phyloP scores from a whole-genome alignment of 2,113 vertebrate species.

The Pipa parva region DNA sequence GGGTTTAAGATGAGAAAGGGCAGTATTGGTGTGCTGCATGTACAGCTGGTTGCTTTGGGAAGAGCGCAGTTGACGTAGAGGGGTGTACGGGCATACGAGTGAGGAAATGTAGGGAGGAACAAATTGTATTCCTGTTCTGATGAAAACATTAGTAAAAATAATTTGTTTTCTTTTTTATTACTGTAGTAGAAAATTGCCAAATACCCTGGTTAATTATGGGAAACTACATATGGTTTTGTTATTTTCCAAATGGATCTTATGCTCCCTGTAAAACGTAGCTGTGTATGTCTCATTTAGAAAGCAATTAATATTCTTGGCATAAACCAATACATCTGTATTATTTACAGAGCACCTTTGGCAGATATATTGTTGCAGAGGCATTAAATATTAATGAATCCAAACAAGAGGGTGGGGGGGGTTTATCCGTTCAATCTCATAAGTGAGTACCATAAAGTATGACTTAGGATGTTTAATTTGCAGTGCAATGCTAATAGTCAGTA shows the following conservation, averaged over 20 bases:
- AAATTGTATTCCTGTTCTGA: too few species aligned
- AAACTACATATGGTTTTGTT: constrained; percentile 2
- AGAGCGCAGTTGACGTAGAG: too few species aligned
- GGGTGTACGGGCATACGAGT: too few species aligned
- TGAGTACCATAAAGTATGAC: constrained; percentile 14
- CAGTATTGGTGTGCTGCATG: too few species aligned
- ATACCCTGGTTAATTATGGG: background rate
- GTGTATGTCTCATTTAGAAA: constrained; percentile 1
- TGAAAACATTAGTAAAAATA: too few species aligned
- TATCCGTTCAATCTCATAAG: constrained; percentile 16
- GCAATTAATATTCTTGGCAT: constrained; percentile 39
- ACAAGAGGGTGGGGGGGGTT: too few species aligned
- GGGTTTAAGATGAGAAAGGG: too few species aligned
- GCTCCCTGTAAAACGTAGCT: background rate
- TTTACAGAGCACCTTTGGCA: constrained; percentile 30
- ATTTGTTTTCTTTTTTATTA: too few species aligned
- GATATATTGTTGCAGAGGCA: constrained; percentile 35
- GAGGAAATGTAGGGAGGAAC: too few species aligned
- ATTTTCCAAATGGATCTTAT: background rate
- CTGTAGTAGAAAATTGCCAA: background rate
- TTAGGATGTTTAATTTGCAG: constrained; percentile 25
- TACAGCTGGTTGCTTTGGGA: too few species aligned
- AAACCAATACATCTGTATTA: constrained; percentile 18
- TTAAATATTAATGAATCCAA: constrained; percentile 40
- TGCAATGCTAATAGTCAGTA: constrained; percentile 13